Evolutionary conservation across 2,888 invertebrate genomes (phyloP), one percentile per base, ranked within the genome.

Genomic region (Pelosia muscerda): DNA sequence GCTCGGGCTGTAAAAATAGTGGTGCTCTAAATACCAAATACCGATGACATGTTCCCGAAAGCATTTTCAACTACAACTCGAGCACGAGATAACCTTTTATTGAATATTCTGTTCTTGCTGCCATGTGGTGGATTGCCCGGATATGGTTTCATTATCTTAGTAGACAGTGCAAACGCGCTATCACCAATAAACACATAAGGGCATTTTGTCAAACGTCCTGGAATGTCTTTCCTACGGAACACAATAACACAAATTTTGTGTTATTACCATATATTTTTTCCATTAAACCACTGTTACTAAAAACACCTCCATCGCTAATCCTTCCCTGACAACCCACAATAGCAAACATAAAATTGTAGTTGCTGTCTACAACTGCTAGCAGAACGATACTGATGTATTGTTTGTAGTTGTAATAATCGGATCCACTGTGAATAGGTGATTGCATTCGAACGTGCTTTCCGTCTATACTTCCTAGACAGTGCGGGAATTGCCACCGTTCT

Each of bases 141-240:
- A 65, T 66, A 77, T 9, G 74, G 71, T 67, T 76, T 78, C 77
- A 78, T 78, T 25, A 77, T 61, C 63, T 68, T 58, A 63, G 61
- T 71, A 25, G 54, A 66, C 42, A 80, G 60, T 55, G 79, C 68
- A 73, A 80, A 78, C 26, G 78, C 80, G 38, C 73, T 72, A 63
- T 75, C 73, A 56, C 65, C 75, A 63, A 77, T 34, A 73, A 77
- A 73, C 15, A 80, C 71, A 67, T 74, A 74, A 60, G 22, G 76
- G 34, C 34, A 34, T 10, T 34, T 34, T 34, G 31, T 34, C 11
- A 34, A 34, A 34, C 34, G 34, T 34, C 34, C 34, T 11, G 34
- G 34, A 10, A 34, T n/a, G n/a, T n/a, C n/a, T n/a, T n/a, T n/a
- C n/a, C n/a, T n/a, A n/a, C n/a, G n/a, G n/a, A n/a, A n/a, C n/a